phyloP scores from a whole-genome alignment of 2,113 vertebrate species.

The Poeciliopsis retropinna region DNA sequence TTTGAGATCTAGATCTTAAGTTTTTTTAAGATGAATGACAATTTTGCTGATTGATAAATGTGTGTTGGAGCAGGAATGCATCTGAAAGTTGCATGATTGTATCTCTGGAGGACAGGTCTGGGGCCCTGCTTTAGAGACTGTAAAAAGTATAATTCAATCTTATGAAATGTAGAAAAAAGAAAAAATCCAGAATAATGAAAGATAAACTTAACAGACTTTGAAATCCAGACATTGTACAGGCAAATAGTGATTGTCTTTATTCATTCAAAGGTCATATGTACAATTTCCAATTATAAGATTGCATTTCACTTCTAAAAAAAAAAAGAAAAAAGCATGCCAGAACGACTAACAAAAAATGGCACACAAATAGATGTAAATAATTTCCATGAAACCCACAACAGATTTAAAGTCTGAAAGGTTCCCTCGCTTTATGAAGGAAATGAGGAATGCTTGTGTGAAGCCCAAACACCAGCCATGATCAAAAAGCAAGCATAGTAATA shows the following conservation, averaged over 20 bases:
- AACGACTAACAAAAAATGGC: not conserved
- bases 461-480: not conserved
- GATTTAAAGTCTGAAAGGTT: not conserved
- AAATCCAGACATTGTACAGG: not conserved
- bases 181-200: not conserved
- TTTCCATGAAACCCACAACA: not conserved
- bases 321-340: not conserved
- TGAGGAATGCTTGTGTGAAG: no score
- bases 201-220: not conserved
- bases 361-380: not conserved
- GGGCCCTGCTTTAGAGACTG: no score
- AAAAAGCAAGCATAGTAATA: not conserved
- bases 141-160: not conserved
- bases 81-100: no score
- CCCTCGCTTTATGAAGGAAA: not conserved
- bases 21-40: no score
- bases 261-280: not conserved
- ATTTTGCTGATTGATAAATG: no score
- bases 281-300: not conserved
- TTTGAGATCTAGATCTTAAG: no score
- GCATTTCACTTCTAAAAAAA: constrained; percentile 10
- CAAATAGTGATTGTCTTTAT: constrained; percentile 33
- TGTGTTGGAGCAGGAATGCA: no score
- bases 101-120: no score
- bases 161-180: not conserved